Evolutionary conservation across 2,888 invertebrate genomes (phyloP).

Genomic region (Eupithecia tripunctaria): DNA sequence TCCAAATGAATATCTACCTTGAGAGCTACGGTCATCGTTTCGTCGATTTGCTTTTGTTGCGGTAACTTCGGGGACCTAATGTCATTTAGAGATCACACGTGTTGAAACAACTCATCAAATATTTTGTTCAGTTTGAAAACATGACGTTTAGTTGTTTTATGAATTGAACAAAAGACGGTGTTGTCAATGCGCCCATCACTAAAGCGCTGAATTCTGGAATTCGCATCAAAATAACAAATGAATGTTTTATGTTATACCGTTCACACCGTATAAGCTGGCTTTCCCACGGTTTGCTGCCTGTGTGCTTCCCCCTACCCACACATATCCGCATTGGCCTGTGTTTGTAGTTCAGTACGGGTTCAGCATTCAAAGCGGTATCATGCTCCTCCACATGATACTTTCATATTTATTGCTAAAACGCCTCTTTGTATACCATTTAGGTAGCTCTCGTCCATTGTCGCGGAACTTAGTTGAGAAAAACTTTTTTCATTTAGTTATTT

Average conservation of each 20-base stretch:
- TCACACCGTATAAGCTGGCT: conserved; percentile 71
- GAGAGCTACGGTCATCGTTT: conserved; percentile 60
- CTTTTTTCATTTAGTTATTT: not conserved
- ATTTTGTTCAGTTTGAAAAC: conserved; percentile 28
- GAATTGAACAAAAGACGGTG: conserved; percentile 32
- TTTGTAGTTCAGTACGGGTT: conserved; percentile 80
- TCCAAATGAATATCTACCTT: conserved; percentile 77
- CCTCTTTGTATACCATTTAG: conserved; percentile 61
- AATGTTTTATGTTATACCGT: conserved; percentile 64
- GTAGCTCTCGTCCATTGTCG: conserved; percentile 38
- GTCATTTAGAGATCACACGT: conserved; percentile 38
- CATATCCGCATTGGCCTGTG: conserved; percentile 63
- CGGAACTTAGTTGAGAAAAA: conserved; percentile 24
- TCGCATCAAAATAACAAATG: conserved; percentile 72
- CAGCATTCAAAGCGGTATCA: conserved; percentile 80
- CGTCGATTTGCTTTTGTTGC: conserved; percentile 62
- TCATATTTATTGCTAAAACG: conserved; percentile 80
- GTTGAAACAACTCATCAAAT: conserved; percentile 27
- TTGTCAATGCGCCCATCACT: conserved; percentile 42
- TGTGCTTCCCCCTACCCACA: conserved; percentile 60
- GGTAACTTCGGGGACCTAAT: conserved; percentile 41
- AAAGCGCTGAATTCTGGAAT: conserved; percentile 57
- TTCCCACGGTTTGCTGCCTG: conserved; percentile 77
- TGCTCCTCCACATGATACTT: conserved; percentile 78
- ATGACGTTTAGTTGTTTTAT: conserved; percentile 24